Percentiles rank a stretch among this genome's conserved stretches.
These are phyloP conservation scores for Nematostella vectensis DNA, from an alignment of 92 coral and sea anemone species.

Conservation along the genomic window DNA sequence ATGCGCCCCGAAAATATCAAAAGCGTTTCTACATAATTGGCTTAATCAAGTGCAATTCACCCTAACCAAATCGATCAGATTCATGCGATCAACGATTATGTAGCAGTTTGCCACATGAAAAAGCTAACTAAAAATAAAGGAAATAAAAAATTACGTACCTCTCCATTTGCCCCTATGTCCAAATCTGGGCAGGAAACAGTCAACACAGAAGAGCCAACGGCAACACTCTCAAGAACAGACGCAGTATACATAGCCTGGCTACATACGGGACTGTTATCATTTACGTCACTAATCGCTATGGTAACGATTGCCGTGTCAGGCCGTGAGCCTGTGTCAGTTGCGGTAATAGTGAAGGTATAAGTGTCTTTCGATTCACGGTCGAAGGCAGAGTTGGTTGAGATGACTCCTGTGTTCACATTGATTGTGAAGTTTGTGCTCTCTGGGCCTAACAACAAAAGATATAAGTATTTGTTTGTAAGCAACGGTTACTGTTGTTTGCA, in stretches of 20 bases:
- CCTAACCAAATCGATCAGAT: too few relatives aligned
- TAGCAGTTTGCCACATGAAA: too few relatives aligned
- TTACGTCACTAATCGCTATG: constrained; percentile 36
- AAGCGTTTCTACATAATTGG: too few relatives aligned
- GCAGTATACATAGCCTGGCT: constrained; percentile 33
- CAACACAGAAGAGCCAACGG: constrained; percentile 33
- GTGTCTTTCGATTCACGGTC: constrained; percentile 41
- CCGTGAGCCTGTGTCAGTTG: constrained; percentile 43
- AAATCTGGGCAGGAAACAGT: constrained; percentile 43
- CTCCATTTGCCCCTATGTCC: constrained; percentile 35
- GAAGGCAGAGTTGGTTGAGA: constrained; percentile 30
- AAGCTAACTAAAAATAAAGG: too few relatives aligned
- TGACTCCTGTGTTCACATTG: constrained; percentile 44
- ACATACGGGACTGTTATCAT: constrained; percentile 60
- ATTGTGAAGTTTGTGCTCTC: constrained; percentile 47
- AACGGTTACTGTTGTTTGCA: too few relatives aligned
- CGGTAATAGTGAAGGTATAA: constrained; percentile 33
- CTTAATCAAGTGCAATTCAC: too few relatives aligned
- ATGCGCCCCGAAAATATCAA: too few relatives aligned
- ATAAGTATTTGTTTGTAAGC: too few relatives aligned
- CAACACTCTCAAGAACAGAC: constrained; percentile 34
- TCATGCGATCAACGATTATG: background rate
- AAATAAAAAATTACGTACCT: constrained; percentile 41
- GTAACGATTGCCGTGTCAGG: constrained; percentile 26
- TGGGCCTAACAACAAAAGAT: constrained; percentile 18